These are phyloP conservation scores for Cladopsammia gracilis DNA, from an alignment of 64 coral and sea anemone genomes.

Conservation along the genomic window DNA sequence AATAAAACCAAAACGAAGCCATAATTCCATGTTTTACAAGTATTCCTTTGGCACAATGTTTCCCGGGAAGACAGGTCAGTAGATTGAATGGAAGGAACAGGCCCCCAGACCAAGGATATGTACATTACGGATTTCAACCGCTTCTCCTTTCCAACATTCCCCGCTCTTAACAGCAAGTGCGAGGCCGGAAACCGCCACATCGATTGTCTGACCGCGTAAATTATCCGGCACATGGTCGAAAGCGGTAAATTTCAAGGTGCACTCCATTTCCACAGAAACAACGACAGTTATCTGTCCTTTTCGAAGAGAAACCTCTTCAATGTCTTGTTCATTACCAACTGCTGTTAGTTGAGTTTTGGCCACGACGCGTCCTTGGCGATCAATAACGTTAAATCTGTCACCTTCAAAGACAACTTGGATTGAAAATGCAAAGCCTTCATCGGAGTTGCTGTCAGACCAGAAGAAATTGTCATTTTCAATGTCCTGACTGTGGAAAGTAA, in stretches of 20 bases:
- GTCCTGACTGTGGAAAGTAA: slow-evolving; percentile 85
- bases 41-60: too few relatives aligned
- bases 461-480: slow-evolving; percentile 88
- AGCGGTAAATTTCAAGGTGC: slow-evolving; percentile 8
- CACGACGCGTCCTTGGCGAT: slow-evolving; percentile 27
- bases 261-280: slow-evolving; percentile 38
- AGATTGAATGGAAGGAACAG: neutral
- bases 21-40: neutral
- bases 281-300: neutral
- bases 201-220: neutral
- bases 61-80: neutral
- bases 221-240: slow-evolving; percentile 23
- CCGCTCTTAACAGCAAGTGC: neutral
- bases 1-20: too few relatives aligned
- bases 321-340: slow-evolving; percentile 5
- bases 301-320: neutral
- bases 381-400: slow-evolving; percentile 69
- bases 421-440: slow-evolving; percentile 87
- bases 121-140: slow-evolving; percentile 21
- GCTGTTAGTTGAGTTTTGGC: neutral
- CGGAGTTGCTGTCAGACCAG: slow-evolving; percentile 92
- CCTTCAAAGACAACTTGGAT: slow-evolving; percentile 55
- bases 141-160: slow-evolving; percentile 3
- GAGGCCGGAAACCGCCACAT: neutral
- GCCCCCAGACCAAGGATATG: slow-evolving; percentile 22